phyloP scores from a whole-genome alignment of 2,888 invertebrate species.

The Diarsia rubi region DNA sequence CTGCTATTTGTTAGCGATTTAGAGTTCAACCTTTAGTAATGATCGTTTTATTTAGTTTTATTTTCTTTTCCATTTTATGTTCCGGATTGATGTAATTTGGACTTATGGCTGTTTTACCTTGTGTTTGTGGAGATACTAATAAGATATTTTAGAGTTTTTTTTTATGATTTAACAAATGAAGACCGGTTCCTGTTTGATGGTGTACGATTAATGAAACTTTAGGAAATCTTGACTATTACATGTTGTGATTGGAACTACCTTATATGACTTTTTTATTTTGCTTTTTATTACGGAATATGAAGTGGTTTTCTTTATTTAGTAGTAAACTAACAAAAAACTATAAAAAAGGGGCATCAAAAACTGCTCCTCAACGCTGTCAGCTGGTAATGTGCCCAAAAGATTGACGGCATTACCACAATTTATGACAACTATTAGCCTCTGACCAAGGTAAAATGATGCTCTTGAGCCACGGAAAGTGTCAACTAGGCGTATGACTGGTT shows the following conservation, averaged over 20 bases:
- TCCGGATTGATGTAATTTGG: conserved; percentile 38
- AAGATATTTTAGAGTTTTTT: not conserved
- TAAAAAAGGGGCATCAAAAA: too few relatives aligned
- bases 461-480: too few relatives aligned
- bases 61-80: conserved; percentile 49
- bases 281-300: too few relatives aligned
- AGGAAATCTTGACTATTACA: not conserved
- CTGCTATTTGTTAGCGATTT: conserved; percentile 66
- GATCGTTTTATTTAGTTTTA: conserved; percentile 55
- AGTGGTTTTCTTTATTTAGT: too few relatives aligned
- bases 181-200: not conserved
- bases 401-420: too few relatives aligned
- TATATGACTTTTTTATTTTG: not conserved
- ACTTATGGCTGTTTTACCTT: conserved; percentile 27
- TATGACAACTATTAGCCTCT: too few relatives aligned
- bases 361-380: too few relatives aligned
- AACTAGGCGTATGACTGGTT: not conserved
- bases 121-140: not conserved
- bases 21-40: conserved; percentile 50
- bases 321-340: too few relatives aligned
- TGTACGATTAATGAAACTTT: not conserved
- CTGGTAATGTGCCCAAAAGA: too few relatives aligned
- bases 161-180: not conserved
- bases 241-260: not conserved
- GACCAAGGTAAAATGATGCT: too few relatives aligned